Evolutionary conservation across 2,797 vertebrate species (phyloP).

Genomic region (Bradypodion ventrale): DNA sequence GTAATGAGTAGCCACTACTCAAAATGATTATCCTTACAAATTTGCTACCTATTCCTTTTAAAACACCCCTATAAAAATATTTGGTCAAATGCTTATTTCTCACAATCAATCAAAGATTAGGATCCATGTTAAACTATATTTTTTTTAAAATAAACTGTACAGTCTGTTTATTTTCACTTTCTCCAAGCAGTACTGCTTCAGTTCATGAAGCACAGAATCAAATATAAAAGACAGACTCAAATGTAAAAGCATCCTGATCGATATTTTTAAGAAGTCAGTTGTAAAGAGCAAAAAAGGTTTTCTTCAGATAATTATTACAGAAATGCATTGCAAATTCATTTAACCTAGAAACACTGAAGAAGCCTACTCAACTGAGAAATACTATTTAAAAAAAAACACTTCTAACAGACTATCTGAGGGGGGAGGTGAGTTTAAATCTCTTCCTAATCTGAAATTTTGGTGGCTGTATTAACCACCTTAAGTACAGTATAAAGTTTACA

Average conservation of each 20-base stretch:
- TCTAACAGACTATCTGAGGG: background rate
- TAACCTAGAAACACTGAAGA: background rate
- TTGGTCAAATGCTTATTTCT: background rate
- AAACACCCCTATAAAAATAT: background rate
- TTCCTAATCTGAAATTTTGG: constrained; percentile 3
- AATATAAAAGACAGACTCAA: constrained; percentile 1
- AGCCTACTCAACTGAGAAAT: background rate
- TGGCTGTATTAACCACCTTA: background rate
- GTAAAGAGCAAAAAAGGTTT: background rate
- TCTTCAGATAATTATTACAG: constrained; percentile 2
- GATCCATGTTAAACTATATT: background rate
- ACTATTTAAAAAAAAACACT: background rate
- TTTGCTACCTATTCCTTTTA: background rate
- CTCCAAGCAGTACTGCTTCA: background rate
- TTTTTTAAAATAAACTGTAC: background rate
- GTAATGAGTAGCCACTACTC: too few species aligned
- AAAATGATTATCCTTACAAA: background rate
- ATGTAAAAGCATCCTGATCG: background rate
- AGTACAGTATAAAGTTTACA: background rate
- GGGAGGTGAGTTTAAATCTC: background rate
- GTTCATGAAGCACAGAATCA: constrained; percentile 8
- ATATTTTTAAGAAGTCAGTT: background rate
- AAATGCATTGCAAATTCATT: constrained; percentile 30
- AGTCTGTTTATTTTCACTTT: background rate
- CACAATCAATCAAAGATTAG: background rate